Base-by-base conservation (phyloP, 2,113 vertebrate genomes). In the human region DNA sequence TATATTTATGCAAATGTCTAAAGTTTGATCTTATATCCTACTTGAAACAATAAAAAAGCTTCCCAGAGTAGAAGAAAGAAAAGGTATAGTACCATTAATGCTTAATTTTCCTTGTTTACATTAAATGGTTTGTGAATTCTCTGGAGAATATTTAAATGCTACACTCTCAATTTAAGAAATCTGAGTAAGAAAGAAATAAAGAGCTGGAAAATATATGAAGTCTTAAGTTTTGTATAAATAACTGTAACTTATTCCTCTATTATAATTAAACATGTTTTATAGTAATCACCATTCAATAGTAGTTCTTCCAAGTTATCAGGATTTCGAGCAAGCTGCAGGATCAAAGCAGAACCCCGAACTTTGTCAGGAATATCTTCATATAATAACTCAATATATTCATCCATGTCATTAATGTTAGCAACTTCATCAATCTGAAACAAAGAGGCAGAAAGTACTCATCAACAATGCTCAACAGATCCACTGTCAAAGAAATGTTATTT, bases 321-420 rank as follows among this genome's bases (percentile, higher is more conserved):
- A 97, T 99, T 99, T 76, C 99, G 99, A 80, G 99, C 99, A 96
- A 99, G 99, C 85, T 99, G 99, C 59, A 99, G 97, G 97, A 99
- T 99, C 92, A 99, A 99, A 38, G 99, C 99, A 87, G 99, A 99
- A 93, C 99, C 99, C 45, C 99, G 98, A 95, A 99, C 99, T 93
- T 99, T 99, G 97, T 99, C 99, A 95, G 99, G 98, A 96, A 99
- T 98, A 93, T 99, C 99, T 97, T 99, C 99, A 48, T 99, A 99
- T 52, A 99, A 97, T 92, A 99, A 98, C 91, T 99, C 99, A 97
- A 99, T 99, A 72, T 99, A 99, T 79, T 99, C 99, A 83, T 99
- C 99, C 94, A 99, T 99, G 95, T 98, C 99, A 98, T 99, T 99
- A 97, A 99, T 99, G 96, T 98, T 99, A 83, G 99, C 99, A 97